Conservation (phyloP, 2,113 vertebrate species). For the Nannospalax galili region DNA sequence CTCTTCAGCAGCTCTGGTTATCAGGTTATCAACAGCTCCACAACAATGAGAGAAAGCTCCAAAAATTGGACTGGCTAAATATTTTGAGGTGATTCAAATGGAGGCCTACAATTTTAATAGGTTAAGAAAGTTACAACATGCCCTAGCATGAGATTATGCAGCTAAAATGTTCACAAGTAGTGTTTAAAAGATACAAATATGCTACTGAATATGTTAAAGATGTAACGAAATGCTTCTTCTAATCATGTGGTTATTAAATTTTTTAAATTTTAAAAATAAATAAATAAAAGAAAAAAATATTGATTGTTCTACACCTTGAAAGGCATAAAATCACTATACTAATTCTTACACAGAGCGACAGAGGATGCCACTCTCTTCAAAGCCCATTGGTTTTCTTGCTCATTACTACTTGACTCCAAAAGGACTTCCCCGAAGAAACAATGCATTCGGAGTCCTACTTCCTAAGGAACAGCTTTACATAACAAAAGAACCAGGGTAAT, state of each 20-base stretch:
- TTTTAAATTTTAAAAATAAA: too few species aligned
- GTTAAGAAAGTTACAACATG: neutral
- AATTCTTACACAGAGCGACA: constrained; percentile 31
- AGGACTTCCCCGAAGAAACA: neutral
- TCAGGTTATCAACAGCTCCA: neutral
- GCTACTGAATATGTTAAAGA: too few species aligned
- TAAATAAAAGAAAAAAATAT: too few species aligned
- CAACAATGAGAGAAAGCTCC: neutral
- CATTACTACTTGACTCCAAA: constrained; percentile 34
- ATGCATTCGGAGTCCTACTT: neutral
- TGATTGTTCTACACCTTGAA: constrained; percentile 24
- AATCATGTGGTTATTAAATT: too few species aligned
- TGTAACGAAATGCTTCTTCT: too few species aligned
- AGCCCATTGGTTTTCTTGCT: neutral
- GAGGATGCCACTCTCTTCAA: neutral
- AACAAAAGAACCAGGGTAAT: neutral
- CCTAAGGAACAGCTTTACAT: neutral
- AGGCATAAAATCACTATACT: constrained; percentile 56
- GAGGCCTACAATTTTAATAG: too few species aligned
- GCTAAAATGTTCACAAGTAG: neutral
- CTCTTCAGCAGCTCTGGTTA: neutral
- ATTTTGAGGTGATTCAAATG: too few species aligned
- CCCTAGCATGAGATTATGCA: neutral
- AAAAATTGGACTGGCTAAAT: neutral
- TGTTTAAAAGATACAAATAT: neutral